Evolutionary conservation across 2,888 invertebrate species (phyloP).

Genomic region (Eumacrocentrus americanus): DNA sequence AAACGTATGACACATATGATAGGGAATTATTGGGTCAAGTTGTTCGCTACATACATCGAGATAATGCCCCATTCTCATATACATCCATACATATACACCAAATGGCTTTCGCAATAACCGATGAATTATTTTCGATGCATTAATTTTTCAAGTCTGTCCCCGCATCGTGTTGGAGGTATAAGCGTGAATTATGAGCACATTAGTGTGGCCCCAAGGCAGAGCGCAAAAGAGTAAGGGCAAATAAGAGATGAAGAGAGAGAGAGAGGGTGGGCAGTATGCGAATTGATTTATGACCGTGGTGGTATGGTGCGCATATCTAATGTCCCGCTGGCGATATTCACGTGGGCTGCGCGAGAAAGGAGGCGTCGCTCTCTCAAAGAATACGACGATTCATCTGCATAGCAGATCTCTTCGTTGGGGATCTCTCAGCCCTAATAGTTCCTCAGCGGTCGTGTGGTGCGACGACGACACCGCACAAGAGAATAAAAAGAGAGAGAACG

Average conservation of each 20-base stretch:
- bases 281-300: constrained; percentile 60
- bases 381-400: constrained; percentile 56
- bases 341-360: constrained; percentile 37
- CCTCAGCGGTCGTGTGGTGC: constrained; percentile 2
- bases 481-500: not conserved
- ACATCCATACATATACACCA: constrained; percentile 12
- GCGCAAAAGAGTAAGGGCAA: constrained; percentile 27
- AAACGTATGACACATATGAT: not conserved
- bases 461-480: not conserved
- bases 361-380: constrained; percentile 42
- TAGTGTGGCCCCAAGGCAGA: constrained; percentile 38
- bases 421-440: constrained; percentile 17
- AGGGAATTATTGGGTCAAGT: not conserved
- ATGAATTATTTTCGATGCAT: constrained; percentile 46
- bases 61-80: too few relatives aligned
- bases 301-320: constrained; percentile 57
- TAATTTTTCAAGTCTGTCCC: constrained; percentile 51
- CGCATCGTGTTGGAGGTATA: constrained; percentile 48
- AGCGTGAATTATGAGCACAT: constrained; percentile 61
- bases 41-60: too few relatives aligned
- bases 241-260: constrained; percentile 12
- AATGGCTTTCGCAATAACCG: constrained; percentile 12
- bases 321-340: constrained; percentile 52
- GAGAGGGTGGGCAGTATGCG: constrained; percentile 47
- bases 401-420: constrained; percentile 30